Conservation (phyloP, 2,797 vertebrate species). For the Pangasius djambal region DNA sequence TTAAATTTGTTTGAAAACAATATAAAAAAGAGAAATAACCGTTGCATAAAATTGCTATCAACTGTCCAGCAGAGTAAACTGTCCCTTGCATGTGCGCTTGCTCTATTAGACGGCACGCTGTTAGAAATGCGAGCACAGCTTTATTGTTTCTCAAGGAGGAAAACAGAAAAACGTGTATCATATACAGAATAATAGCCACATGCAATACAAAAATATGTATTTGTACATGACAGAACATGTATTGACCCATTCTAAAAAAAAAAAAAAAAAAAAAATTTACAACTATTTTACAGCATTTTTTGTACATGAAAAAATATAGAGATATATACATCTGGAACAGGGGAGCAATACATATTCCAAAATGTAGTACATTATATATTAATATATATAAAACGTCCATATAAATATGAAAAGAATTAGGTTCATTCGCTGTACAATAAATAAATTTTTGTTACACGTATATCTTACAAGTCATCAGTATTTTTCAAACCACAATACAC, state of each 20-base stretch:
- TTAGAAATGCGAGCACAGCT: conserved; percentile 71
- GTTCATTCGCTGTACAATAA: conserved; percentile 77
- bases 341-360: conserved; percentile 75
- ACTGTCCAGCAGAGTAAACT: not conserved
- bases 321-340: conserved; percentile 78
- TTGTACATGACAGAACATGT: conserved; percentile 81
- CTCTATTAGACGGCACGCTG: not conserved
- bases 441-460: conserved; percentile 76
- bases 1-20: no score
- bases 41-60: no score
- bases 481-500: conserved; percentile 67
- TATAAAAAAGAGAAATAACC: no score
- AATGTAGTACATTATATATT: conserved; percentile 75
- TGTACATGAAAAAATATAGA: conserved; percentile 82
- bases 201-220: conserved; percentile 88
- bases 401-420: conserved; percentile 79
- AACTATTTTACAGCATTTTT: conserved; percentile 68
- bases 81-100: not conserved
- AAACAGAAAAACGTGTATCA: conserved; percentile 75
- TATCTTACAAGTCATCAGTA: conserved; percentile 65
- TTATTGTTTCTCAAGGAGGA: conserved; percentile 82
- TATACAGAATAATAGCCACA: conserved; percentile 78
- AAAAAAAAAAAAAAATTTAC: conserved; percentile 63
- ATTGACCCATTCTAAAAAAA: conserved; percentile 77
- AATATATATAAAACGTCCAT: conserved; percentile 69